These are phyloP conservation scores for Taeniopygia guttata DNA, from an alignment of 2,797 vertebrate genomes.

Conservation along the genomic window DNA sequence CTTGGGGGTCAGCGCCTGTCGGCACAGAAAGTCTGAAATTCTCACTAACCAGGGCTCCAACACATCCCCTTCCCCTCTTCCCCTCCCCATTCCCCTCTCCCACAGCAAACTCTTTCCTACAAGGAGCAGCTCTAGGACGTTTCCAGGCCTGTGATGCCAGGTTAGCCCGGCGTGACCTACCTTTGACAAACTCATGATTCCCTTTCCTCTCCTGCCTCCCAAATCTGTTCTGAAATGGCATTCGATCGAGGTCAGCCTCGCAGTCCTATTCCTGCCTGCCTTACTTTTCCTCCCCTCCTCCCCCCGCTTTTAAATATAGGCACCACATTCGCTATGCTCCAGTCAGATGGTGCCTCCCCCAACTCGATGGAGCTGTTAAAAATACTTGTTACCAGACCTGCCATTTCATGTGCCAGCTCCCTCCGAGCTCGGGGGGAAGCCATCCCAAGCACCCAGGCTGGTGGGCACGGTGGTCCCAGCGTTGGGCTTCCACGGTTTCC, in stretches of 20 bases:
- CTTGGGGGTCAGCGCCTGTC: neutral
- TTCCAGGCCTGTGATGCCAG: neutral
- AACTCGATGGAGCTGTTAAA: slow-evolving; percentile 61
- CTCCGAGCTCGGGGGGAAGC: neutral
- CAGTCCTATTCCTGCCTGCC: slow-evolving; percentile 63
- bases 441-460: neutral
- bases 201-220: slow-evolving; percentile 43
- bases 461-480: neutral
- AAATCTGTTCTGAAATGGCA: slow-evolving; percentile 19
- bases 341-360: slow-evolving; percentile 70
- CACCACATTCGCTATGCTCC: slow-evolving; percentile 13
- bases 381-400: slow-evolving; percentile 64
- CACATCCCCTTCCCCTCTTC: neutral
- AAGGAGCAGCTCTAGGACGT: neutral
- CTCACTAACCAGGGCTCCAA: neutral
- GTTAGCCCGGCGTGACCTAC: slow-evolving; percentile 57
- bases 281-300: slow-evolving; percentile 44
- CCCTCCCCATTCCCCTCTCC: neutral
- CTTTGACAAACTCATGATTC: slow-evolving; percentile 61
- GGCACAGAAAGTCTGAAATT: neutral
- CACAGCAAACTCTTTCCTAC: slow-evolving; percentile 1
- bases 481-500: neutral
- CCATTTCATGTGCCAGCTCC: slow-evolving; percentile 59
- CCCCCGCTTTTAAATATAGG: slow-evolving; percentile 63
- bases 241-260: slow-evolving; percentile 50